These are phyloP conservation scores for Lagorchestes hirsutus DNA, from an alignment of 2,797 vertebrate genomes.

Conservation along the genomic window DNA sequence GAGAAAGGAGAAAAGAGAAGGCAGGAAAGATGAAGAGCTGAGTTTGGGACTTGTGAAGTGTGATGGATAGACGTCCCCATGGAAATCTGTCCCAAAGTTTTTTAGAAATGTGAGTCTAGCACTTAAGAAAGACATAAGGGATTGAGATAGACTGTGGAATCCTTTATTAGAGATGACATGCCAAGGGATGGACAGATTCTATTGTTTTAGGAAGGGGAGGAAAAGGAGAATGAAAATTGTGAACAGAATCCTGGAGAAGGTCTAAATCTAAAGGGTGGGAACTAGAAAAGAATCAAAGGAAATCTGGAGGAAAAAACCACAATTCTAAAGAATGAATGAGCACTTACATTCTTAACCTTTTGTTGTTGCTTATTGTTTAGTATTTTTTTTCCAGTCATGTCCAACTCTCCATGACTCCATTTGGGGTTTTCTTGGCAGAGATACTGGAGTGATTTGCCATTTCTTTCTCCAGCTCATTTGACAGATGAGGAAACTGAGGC, in stretches of 20 bases:
- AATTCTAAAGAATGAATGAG: neutral
- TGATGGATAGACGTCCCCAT: neutral
- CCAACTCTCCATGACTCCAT: too few relatives aligned
- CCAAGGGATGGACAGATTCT: neutral
- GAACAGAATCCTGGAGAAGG: neutral
- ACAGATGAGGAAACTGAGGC: neutral
- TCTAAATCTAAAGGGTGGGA: neutral
- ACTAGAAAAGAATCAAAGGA: neutral
- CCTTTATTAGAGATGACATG: neutral
- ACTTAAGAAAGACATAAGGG: neutral
- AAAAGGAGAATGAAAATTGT: neutral
- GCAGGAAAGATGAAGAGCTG: constrained; percentile 31
- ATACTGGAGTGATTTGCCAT: too few relatives aligned
- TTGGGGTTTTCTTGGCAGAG: too few relatives aligned
- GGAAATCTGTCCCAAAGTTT: neutral
- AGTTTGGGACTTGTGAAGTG: constrained; percentile 32
- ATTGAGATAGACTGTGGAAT: neutral
- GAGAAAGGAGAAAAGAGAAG: constrained; percentile 8
- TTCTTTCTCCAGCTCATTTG: neutral
- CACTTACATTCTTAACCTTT: neutral
- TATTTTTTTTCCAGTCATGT: neutral
- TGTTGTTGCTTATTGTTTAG: neutral
- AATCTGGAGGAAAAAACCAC: neutral
- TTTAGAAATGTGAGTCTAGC: neutral
- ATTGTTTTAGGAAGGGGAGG: neutral